A percentile compares a stretch with the other conserved stretches of the same genome.
Conservation (phyloP, 2,113 vertebrate species). For the Puffinus mauretanicus region DNA sequence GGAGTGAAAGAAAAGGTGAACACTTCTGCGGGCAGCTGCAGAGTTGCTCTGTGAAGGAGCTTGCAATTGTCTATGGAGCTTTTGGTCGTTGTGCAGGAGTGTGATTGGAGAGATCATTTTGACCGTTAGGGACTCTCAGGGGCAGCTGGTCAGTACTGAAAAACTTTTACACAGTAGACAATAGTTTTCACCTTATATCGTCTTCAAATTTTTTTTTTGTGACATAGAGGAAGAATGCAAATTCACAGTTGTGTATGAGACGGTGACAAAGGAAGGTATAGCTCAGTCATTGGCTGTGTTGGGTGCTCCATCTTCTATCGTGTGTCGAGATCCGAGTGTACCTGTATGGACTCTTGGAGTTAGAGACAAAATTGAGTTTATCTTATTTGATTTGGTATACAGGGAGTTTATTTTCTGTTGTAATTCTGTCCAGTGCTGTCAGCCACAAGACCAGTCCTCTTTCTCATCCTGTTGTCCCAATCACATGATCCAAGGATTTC, state of each 20-base stretch:
- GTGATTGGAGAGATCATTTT: fast-evolving
- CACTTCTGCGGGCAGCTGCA: too few species aligned
- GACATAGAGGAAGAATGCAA: background rate
- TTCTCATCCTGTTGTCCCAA: background rate
- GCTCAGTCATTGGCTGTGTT: fast-evolving
- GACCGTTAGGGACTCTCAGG: background rate
- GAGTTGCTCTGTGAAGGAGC: background rate
- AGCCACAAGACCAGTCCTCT: background rate
- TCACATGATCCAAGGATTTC: background rate
- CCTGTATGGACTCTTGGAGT: too few species aligned
- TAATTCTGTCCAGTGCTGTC: background rate
- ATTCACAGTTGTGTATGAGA: background rate
- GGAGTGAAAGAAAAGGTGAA: background rate
- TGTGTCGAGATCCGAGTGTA: fast-evolving
- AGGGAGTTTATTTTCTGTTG: background rate
- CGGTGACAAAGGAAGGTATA: background rate
- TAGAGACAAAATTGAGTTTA: background rate
- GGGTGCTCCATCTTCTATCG: background rate
- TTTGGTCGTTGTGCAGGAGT: too few species aligned
- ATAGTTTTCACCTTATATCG: background rate
- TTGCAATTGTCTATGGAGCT: background rate
- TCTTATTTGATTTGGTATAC: background rate
- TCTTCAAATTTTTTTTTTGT: background rate
- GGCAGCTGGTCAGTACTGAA: background rate
- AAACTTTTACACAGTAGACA: background rate